These are phyloP conservation scores for Cynocephalus volans DNA, from an alignment of 2,113 vertebrate genomes.

Conservation along the genomic window DNA sequence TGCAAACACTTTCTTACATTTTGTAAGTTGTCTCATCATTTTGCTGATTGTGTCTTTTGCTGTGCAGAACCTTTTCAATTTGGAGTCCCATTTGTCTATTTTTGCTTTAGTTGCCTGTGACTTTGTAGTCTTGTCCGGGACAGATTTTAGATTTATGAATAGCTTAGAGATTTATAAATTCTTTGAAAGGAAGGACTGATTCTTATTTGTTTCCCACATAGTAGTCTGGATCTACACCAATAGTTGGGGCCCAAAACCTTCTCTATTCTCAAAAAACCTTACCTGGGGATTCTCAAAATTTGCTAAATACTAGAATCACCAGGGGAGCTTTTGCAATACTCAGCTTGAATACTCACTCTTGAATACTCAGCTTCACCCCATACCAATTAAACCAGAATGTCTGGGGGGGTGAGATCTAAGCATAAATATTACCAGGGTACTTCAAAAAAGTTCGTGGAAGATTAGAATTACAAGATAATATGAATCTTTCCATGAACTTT, in stretches of 20 bases:
- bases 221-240: not conserved
- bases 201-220: not conserved
- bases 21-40: too few species aligned
- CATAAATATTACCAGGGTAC: not conserved
- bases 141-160: constrained; percentile 16
- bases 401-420: not conserved
- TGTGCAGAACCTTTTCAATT: too few species aligned
- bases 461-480: too few species aligned
- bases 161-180: not conserved
- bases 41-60: too few species aligned
- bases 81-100: too few species aligned
- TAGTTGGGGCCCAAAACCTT: not conserved
- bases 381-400: not conserved
- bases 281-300: not conserved
- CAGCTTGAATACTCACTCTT: not conserved
- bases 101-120: too few species aligned
- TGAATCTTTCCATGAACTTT: too few species aligned
- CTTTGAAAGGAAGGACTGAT: constrained; percentile 34
- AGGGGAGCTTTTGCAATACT: not conserved
- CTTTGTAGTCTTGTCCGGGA: not conserved
- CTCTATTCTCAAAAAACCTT: not conserved
- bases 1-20: too few species aligned
- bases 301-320: not conserved
- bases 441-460: too few species aligned
- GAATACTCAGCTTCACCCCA: not conserved